Evolutionary conservation across 2,797 vertebrate species (phyloP), one percentile per base, ranked within the genome.

Genomic region (Masticophis lateralis): DNA sequence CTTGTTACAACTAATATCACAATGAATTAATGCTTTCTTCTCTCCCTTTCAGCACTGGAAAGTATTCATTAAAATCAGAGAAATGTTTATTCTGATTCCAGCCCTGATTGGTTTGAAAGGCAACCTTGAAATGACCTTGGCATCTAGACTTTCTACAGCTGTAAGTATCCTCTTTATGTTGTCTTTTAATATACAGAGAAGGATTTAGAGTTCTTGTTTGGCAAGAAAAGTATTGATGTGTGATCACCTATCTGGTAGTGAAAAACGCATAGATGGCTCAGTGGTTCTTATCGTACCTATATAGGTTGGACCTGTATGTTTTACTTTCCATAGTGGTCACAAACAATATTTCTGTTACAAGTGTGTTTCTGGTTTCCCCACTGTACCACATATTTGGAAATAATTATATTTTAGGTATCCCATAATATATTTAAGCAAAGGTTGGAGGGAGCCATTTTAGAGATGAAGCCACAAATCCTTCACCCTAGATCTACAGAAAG

Each of bases 61-160:
- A 0, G 98, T 99, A 93, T 99, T 99, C 95, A 97, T 93, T 93
- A 98, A 98, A 74, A 98, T 99, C 60, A 98, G 98, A 0, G 98
- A 99, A 94, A 97, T 99, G 87, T 98, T 99, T 93, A 99, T 99
- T 89, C 95, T 99, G 97, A 98, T 99, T 92, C 99, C 99, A 27
- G 98, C 99, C 43, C 96, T 99, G 92, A 98, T 99, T 95, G 99
- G 99, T 43, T 98, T 99, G 96, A 99, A 99, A 97, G 99, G 99
- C 59, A 99, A 99, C 97, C 98, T 99, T 95, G 99, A 99, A 97
- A 99, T 99, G 99, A 99, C 99, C 0, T 95, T 99, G 97, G 99
- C 99, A 2, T 99, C 99, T 74, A 98, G 99, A 93, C 98, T 99
- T 93, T 99, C 99, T 69, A 99, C 99, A 53, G 99, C 98, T 93